These are phyloP conservation scores for Drosophila saltans DNA, from an alignment of 1,140 invertebrate genomes.

Conservation along the genomic window DNA sequence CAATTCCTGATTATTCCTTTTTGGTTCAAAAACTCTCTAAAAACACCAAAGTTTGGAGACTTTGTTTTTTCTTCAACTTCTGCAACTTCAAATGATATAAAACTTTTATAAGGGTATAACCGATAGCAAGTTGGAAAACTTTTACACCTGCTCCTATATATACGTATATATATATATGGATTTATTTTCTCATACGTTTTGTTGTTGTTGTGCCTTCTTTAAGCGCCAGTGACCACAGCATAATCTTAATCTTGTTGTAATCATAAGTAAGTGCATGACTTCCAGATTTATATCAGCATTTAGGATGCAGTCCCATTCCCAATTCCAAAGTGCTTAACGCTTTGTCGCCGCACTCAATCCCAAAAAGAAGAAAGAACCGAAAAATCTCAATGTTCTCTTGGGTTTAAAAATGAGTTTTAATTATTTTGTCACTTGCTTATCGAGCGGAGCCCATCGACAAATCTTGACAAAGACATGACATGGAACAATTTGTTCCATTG, in stretches of 20 bases:
- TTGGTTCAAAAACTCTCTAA: too few relatives aligned
- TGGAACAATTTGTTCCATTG: constrained; percentile 77
- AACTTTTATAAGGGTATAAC: too few relatives aligned
- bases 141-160: background rate
- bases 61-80: too few relatives aligned
- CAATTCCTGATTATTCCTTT: too few relatives aligned
- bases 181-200: background rate
- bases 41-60: too few relatives aligned
- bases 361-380: background rate
- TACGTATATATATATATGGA: background rate
- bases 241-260: constrained; percentile 49
- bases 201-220: constrained; percentile 29
- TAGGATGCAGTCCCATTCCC: constrained; percentile 1
- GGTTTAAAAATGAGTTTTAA: constrained; percentile 63
- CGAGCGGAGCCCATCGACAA: constrained; percentile 56
- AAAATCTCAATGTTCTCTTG: background rate
- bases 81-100: too few relatives aligned
- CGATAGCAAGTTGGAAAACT: background rate
- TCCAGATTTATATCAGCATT: constrained; percentile 52
- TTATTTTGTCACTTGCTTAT: constrained; percentile 82
- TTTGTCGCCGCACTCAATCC: background rate
- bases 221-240: constrained; percentile 41
- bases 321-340: constrained; percentile 4
- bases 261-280: constrained; percentile 68
- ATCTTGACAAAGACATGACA: constrained; percentile 82